Evolutionary conservation across 2,888 invertebrate species (phyloP).

Genomic region (Lymantria monacha): DNA sequence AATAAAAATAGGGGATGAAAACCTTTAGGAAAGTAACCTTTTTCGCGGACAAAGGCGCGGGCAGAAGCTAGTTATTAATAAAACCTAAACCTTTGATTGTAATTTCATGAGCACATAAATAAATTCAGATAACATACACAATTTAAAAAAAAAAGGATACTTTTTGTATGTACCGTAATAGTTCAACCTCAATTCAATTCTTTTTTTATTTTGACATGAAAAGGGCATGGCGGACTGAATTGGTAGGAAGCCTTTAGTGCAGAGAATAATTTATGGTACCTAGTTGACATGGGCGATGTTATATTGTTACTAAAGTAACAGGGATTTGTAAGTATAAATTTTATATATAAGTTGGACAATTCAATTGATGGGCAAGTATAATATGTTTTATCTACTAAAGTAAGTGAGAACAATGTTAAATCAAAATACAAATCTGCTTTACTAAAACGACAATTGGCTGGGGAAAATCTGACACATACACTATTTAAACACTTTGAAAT

Average conservation of each 20-base stretch:
- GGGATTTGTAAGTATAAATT: neutral
- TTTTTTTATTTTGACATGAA: constrained; percentile 2
- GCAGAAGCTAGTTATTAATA: too few species aligned
- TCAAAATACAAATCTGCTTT: too few species aligned
- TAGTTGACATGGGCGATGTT: neutral
- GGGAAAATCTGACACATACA: too few species aligned
- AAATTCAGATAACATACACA: neutral
- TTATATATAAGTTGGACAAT: neutral
- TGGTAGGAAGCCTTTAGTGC: constrained; percentile 2
- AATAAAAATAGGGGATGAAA: too few species aligned
- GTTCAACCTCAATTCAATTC: neutral
- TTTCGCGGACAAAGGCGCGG: too few species aligned
- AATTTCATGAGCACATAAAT: constrained; percentile 1
- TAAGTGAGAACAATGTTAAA: too few species aligned
- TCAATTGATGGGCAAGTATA: too few species aligned
- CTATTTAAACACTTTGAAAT: too few species aligned
- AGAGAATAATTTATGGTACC: constrained; percentile 1
- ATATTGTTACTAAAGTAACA: neutral
- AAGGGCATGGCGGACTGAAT: constrained; percentile 2
- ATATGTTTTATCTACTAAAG: too few species aligned
- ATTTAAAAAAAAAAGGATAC: neutral
- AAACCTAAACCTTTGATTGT: neutral
- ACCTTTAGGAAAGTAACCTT: too few species aligned
- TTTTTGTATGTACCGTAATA: neutral
- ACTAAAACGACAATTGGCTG: too few species aligned